Percentiles rank a stretch among this genome's conserved stretches.
Conservation (phyloP, 1,140 invertebrate species). For the Cyclargus thomasi region DNA sequence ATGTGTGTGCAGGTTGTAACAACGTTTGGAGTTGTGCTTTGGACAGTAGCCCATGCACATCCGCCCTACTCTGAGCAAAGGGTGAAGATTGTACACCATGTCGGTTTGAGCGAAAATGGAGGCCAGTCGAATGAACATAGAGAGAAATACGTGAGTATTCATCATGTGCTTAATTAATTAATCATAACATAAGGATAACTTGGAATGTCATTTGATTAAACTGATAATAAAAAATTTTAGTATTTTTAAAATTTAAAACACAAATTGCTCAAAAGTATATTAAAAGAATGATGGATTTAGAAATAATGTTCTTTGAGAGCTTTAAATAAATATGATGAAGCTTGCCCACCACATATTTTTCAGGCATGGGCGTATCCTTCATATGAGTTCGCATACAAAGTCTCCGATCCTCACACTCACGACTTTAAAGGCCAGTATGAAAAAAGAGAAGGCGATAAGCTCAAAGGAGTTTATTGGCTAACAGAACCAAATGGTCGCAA, state of each 20-base stretch:
- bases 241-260: no score
- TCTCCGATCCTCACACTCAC: constrained; percentile 74
- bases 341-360: not conserved
- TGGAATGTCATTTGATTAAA: no score
- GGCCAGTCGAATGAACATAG: constrained; percentile 30
- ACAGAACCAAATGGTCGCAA: constrained; percentile 38
- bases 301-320: not conserved
- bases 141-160: constrained; percentile 53
- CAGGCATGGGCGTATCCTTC: constrained; percentile 58
- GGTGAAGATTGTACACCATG: constrained; percentile 33
- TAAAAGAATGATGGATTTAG: not conserved
- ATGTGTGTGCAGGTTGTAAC: constrained; percentile 32
- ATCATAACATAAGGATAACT: no score
- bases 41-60: constrained; percentile 36
- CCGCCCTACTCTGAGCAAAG: constrained; percentile 46
- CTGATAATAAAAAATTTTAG: no score
- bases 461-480: constrained; percentile 53
- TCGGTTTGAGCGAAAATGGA: constrained; percentile 37
- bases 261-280: no score
- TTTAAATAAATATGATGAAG: not conserved
- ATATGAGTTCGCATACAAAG: constrained; percentile 77
- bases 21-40: constrained; percentile 33
- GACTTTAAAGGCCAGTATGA: constrained; percentile 71
- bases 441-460: constrained; percentile 74
- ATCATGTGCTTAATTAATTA: not conserved